Percentiles rank a stretch among this genome's conserved stretches.
Conservation (phyloP, 1,140 invertebrate genomes). For the Patella vulgata region DNA sequence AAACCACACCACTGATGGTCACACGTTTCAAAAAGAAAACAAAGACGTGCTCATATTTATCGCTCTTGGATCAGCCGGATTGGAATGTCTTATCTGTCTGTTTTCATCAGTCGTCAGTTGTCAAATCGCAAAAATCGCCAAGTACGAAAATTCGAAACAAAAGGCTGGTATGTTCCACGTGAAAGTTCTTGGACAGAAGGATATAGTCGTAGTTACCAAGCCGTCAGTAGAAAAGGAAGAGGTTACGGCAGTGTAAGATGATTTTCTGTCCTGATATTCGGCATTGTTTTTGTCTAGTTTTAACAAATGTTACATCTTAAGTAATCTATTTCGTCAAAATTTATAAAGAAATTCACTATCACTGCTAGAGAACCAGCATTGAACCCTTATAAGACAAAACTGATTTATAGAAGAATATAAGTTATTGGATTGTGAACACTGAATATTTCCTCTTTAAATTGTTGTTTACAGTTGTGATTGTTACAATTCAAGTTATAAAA, state of each 20-base stretch:
- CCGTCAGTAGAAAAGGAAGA: conserved; percentile 38
- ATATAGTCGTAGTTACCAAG: conserved; percentile 54
- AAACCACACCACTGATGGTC: conserved; percentile 67
- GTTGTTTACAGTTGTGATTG: no score
- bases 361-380: no score
- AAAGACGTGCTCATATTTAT: conserved; percentile 65
- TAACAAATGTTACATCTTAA: no score
- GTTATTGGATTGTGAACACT: no score
- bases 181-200: conserved; percentile 63
- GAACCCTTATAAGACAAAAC: no score
- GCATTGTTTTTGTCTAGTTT: no score
- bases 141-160: conserved; percentile 63
- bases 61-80: conserved; percentile 57
- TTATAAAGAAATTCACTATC: no score
- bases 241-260: conserved; percentile 22
- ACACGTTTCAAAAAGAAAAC: conserved; percentile 66
- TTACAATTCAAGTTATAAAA: no score
- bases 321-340: no score
- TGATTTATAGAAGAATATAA: no score
- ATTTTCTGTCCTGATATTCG: no score
- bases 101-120: conserved; percentile 62
- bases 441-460: no score
- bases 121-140: conserved; percentile 63
- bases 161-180: conserved; percentile 66
- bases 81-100: conserved; percentile 64